Conservation (phyloP, 2,113 vertebrate species). For the Glaucidium brasilianum region DNA sequence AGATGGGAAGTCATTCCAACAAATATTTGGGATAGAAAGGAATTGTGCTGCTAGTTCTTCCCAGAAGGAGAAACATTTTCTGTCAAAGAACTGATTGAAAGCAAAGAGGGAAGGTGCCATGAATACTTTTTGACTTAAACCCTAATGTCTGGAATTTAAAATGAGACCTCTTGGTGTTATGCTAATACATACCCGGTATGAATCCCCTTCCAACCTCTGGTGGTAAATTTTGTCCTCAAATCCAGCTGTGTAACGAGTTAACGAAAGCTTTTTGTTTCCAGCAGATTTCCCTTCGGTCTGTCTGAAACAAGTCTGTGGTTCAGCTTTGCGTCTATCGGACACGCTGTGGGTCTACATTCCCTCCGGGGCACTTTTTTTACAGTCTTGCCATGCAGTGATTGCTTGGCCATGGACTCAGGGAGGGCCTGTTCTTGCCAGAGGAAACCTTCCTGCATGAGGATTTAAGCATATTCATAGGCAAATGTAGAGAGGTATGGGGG, state of each 20-base stretch:
- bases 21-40: neutral
- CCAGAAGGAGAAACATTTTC: neutral
- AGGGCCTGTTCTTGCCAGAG: neutral
- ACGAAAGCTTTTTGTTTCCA: neutral
- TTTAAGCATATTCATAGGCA: neutral
- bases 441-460: neutral
- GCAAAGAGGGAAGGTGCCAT: neutral
- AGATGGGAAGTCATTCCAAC: neutral
- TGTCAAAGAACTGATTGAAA: neutral
- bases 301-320: neutral
- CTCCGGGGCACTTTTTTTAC: fast-evolving
- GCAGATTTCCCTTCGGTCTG: neutral
- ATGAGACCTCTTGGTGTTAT: neutral
- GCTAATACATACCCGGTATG: neutral
- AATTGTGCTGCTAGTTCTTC: neutral
- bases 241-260: neutral
- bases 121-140: neutral
- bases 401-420: neutral
- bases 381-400: neutral
- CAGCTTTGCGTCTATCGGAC: neutral
- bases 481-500: fast-evolving
- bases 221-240: neutral
- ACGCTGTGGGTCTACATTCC: fast-evolving
- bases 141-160: neutral
- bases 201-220: neutral